Conservation (phyloP, 2,113 vertebrate species). For the Ivindomyrus marchei region DNA sequence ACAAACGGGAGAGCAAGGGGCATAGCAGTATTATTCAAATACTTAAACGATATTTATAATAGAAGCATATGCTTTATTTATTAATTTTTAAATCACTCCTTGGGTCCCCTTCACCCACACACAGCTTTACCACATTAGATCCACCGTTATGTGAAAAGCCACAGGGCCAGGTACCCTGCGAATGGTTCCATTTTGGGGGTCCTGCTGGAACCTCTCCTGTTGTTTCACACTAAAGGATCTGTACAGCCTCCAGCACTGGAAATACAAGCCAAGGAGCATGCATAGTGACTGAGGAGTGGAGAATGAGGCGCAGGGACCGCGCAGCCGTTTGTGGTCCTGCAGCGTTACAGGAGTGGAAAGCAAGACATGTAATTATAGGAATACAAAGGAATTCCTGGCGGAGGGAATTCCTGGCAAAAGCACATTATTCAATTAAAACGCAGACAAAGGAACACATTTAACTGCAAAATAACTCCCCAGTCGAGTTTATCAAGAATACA, state of each 20-base stretch:
- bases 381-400: background rate
- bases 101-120: background rate
- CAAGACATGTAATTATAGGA: background rate
- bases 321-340: background rate
- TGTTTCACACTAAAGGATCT: background rate
- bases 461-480: background rate
- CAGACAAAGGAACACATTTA: background rate
- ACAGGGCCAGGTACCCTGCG: background rate
- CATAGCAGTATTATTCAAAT: too few species aligned
- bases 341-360: background rate
- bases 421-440: background rate
- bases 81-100: background rate
- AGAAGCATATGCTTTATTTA: background rate
- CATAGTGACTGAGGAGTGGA: background rate
- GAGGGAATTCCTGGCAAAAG: background rate
- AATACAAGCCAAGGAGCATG: background rate
- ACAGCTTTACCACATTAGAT: background rate
- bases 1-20: background rate
- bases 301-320: background rate
- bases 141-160: background rate
- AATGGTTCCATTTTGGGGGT: background rate
- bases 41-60: background rate
- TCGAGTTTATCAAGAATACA: background rate
- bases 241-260: background rate
- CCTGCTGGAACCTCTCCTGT: background rate